A percentile compares a stretch with the other conserved stretches of the same genome.
Evolutionary conservation across 2,797 vertebrate species (phyloP).

Genomic region (Poeciliopsis infans): DNA sequence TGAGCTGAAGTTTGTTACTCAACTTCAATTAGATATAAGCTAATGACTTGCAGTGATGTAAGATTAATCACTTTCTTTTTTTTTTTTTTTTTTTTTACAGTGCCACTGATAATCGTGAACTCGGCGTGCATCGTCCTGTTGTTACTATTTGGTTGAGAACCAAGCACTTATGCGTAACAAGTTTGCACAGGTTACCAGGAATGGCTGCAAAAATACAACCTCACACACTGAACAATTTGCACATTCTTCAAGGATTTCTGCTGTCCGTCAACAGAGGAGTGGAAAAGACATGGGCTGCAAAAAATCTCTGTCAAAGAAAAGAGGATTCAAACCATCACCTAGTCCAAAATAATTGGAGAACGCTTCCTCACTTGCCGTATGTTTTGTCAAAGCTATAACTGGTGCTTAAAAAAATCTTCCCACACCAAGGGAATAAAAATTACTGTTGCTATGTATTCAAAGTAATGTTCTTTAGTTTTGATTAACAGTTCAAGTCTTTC

Average conservation of each 20-base stretch:
- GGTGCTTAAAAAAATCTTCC: not conserved
- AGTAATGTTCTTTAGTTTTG: not conserved
- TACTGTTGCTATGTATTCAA: not conserved
- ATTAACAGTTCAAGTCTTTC: not conserved
- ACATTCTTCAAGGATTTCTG: slow-evolving; percentile 7
- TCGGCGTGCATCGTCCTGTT: slow-evolving; percentile 88
- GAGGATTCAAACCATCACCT: fast-evolving
- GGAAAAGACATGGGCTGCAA: not conserved
- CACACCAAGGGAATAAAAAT: not conserved
- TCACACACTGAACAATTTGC: not conserved
- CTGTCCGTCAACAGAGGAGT: not conserved
- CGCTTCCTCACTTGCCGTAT: not conserved
- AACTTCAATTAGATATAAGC: not conserved
- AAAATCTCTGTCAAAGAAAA: slow-evolving; percentile 7
- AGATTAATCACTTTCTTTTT: not conserved
- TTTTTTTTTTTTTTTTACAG: slow-evolving; percentile 67
- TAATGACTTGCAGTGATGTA: not conserved
- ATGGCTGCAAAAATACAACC: not conserved
- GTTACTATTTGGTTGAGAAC: slow-evolving; percentile 85
- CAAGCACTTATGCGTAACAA: not conserved
- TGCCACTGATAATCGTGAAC: slow-evolving; percentile 94
- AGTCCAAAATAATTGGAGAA: not conserved
- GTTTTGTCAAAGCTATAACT: slow-evolving; percentile 4
- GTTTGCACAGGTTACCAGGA: slow-evolving; percentile 24
- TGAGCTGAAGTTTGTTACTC: not conserved